Conservation (phyloP, 2,113 vertebrate genomes). For the Todiramphus saurophagus region DNA sequence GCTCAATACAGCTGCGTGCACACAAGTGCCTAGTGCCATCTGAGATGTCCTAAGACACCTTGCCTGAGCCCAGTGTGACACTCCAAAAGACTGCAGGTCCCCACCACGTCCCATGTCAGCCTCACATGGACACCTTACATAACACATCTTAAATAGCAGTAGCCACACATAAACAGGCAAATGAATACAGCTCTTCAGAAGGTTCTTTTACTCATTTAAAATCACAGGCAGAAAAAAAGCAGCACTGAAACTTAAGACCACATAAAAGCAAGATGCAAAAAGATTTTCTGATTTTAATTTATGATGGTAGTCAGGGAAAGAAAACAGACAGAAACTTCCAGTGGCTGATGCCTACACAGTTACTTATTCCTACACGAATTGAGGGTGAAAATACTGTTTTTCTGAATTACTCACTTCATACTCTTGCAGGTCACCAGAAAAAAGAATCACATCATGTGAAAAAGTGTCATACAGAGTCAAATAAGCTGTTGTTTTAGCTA, state of each 20-base stretch:
- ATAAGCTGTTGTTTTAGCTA: neutral
- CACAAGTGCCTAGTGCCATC: neutral
- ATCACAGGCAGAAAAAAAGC: neutral
- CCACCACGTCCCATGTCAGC: neutral
- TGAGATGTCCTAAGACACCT: neutral
- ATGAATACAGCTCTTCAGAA: neutral
- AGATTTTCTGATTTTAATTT: neutral
- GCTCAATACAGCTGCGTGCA: rapidly evolving
- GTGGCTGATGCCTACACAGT: neutral
- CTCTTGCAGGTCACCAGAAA: neutral
- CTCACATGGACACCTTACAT: neutral
- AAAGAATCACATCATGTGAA: neutral
- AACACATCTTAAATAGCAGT: neutral
- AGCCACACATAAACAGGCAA: neutral
- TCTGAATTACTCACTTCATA: neutral
- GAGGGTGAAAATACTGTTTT: neutral
- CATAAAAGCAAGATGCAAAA: neutral
- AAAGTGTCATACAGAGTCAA: neutral
- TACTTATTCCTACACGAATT: neutral
- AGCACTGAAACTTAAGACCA: neutral
- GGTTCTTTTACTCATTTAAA: neutral
- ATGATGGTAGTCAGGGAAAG: neutral
- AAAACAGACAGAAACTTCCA: neutral
- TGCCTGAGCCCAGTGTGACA: neutral
- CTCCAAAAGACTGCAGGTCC: neutral